A percentile compares a stretch with the other conserved stretches of the same genome.
These are phyloP conservation scores for Pseudomyrmex dendroicus DNA, from an alignment of 1,140 invertebrate genomes.

Conservation along the genomic window DNA sequence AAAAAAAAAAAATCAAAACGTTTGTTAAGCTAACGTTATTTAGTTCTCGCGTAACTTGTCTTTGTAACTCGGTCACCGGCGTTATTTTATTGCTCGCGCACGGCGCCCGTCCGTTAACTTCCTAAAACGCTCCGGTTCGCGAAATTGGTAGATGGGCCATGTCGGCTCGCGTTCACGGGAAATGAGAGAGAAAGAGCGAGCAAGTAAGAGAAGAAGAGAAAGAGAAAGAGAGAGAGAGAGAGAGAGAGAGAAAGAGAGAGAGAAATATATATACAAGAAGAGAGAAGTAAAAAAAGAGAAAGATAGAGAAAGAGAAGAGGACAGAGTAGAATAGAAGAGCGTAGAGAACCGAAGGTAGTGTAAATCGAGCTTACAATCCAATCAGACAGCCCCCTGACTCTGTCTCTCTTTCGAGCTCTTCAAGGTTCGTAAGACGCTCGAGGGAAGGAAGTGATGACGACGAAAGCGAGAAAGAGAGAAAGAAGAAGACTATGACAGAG, in stretches of 20 bases:
- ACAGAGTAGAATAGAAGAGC: constrained; percentile 24
- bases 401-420: constrained; percentile 54
- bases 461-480: constrained; percentile 19
- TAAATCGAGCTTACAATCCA: constrained; percentile 84
- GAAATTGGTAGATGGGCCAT: constrained; percentile 49
- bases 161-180: constrained; percentile 31
- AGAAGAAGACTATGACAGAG: constrained; percentile 23
- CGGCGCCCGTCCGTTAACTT: constrained; percentile 59
- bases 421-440: constrained; percentile 58
- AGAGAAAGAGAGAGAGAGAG: constrained; percentile 12
- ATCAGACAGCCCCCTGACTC: constrained; percentile 74
- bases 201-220: no score
- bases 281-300: background rate
- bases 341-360: constrained; percentile 74
- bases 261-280: no score
- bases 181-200: background rate
- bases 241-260: constrained; percentile 4
- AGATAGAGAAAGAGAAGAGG: background rate
- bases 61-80: constrained; percentile 60
- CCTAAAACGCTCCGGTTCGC: constrained; percentile 47
- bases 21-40: constrained; percentile 62
- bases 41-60: constrained; percentile 65
- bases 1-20: constrained; percentile 32
- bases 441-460: constrained; percentile 53
- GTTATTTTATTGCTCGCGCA: constrained; percentile 63